Evolutionary conservation across 2,888 invertebrate species (phyloP), one percentile per base, ranked within the genome.

Genomic region (Cepaea hortensis): DNA sequence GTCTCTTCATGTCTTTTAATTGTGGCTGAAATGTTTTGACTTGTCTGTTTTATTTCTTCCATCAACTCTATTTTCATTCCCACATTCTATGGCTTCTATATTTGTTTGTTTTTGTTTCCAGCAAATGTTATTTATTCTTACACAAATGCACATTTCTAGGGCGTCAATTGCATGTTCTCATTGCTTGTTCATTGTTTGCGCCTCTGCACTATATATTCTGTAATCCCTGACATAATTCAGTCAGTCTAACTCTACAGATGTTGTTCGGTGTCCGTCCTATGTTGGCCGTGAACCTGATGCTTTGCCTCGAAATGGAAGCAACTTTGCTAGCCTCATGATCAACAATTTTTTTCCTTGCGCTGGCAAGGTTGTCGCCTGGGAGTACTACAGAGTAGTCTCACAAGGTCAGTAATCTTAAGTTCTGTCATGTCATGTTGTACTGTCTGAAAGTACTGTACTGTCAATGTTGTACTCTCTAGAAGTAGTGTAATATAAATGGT

Each of bases 281-380:
- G 89, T 93, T 55, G 94, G 94, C 7, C 91, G 93, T 7, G 87
- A 90, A 18, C 93, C 92, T 0, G 87, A 88, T 35, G 50, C 77
- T 7, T 89, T 93, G 48, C 92, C 93, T 0, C 86, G 91, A 20
- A 88, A 88, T 7, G 92, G 92, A 20, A 90, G 90, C 87, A 93
- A 92, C 85, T 89, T 91, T 86, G 93, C 93, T 61, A 91, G 91
- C 87, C 90, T 94, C 5, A 92, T 94, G 89, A 88, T 93, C 81
- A 92, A 91, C 90, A 93, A 93, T 85, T 89, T 90, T 18, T 94
- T 94, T 88, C 90, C 91, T 1, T 94, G 94, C 85, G 90, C 91
- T 35, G 93, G 93, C 23, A 91, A 88, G 83, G 90, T 94, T 35
- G 86, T 89, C 3, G 90, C 90, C 9, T 92, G 93, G 91, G 90